phyloP scores from a whole-genome alignment of 2,113 vertebrate species.

The Corythornis cristatus region DNA sequence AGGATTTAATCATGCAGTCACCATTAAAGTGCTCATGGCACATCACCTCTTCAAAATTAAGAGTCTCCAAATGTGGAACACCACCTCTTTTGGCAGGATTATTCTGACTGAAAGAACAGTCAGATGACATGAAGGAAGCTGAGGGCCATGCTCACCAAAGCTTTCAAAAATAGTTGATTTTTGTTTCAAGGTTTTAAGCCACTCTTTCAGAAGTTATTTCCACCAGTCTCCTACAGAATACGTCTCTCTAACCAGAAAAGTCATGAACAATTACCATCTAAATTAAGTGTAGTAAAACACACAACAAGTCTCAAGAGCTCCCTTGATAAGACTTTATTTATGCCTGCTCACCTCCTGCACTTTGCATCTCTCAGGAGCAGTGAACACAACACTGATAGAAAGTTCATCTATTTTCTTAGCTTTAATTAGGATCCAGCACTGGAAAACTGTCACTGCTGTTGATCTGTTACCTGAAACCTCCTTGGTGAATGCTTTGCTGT shows the following conservation, averaged over 20 bases:
- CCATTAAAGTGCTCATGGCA: no score
- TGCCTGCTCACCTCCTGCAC: neutral
- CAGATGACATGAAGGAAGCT: accelerated
- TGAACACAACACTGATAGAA: neutral
- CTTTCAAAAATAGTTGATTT: neutral
- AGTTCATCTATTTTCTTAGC: neutral
- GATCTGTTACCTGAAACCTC: neutral
- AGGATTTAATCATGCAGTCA: neutral
- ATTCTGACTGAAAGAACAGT: neutral
- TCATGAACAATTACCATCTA: neutral
- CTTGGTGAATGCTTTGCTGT: neutral
- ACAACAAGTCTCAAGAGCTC: neutral
- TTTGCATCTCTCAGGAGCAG: neutral
- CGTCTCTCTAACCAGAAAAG: neutral
- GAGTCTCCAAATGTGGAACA: neutral
- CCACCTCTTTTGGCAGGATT: neutral
- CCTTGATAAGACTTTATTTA: neutral
- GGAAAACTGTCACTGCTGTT: neutral
- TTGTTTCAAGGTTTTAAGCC: neutral
- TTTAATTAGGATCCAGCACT: neutral
- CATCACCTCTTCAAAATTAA: neutral
- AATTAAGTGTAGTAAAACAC: neutral
- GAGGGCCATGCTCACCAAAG: neutral
- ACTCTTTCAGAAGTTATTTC: neutral
- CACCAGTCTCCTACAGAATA: neutral